Evolutionary conservation across 1,140 invertebrate genomes (phyloP).

Genomic region (Halyomorpha halys): DNA sequence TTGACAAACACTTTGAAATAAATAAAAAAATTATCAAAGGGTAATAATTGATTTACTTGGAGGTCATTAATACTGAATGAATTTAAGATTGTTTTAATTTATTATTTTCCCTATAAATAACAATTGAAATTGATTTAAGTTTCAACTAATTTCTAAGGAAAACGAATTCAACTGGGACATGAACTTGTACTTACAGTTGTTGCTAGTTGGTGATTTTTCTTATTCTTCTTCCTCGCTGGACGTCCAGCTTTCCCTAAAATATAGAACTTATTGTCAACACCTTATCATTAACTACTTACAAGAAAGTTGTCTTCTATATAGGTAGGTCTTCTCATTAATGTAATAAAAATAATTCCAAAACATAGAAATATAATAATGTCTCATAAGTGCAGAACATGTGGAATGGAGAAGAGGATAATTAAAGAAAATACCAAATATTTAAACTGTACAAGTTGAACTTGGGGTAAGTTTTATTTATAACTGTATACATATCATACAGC

Average conservation of each 20-base stretch:
- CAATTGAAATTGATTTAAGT: no score
- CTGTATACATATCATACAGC: slow-evolving; percentile 11
- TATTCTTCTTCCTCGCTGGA: slow-evolving; percentile 38
- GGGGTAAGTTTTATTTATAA: slow-evolving; percentile 18
- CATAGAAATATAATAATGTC: background rate
- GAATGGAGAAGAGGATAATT: slow-evolving; percentile 2
- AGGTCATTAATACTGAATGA: no score
- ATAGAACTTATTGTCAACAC: slow-evolving; percentile 9
- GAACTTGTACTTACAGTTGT: slow-evolving; percentile 7
- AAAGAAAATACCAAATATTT: slow-evolving; percentile 7
- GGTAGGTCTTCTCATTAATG: slow-evolving; percentile 4
- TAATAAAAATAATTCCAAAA: background rate
- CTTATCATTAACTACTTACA: no score
- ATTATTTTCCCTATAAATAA: no score
- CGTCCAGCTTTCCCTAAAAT: slow-evolving; percentile 35
- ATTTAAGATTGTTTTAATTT: no score
- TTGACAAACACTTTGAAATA: no score
- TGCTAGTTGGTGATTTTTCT: slow-evolving; percentile 33
- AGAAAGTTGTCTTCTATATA: no score
- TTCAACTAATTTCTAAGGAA: no score
- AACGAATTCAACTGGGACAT: no score
- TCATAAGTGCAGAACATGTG: slow-evolving; percentile 15
- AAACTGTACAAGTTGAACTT: slow-evolving; percentile 7
- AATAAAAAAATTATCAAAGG: no score
- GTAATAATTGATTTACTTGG: no score